Conservation (phyloP, 2,797 vertebrate genomes). For the Spondyliosoma cantharus region DNA sequence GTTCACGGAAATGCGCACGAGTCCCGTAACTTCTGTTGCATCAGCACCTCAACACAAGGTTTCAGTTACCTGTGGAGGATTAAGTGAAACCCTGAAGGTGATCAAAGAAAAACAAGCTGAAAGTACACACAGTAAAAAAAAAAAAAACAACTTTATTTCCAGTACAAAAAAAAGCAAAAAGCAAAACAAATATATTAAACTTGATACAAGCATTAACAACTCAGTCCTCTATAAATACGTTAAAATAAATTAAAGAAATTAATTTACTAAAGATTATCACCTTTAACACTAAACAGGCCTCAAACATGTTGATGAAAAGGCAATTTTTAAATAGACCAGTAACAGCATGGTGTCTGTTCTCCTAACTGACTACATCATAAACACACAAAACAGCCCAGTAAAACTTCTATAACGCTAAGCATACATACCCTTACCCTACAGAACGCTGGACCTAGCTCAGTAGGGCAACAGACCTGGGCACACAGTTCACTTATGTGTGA, state of each 20-base stretch:
- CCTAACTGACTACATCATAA: slow-evolving; percentile 70
- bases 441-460: slow-evolving; percentile 58
- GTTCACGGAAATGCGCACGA: background rate
- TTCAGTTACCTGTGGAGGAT: background rate
- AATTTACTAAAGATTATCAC: slow-evolving; percentile 84
- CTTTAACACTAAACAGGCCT: slow-evolving; percentile 79
- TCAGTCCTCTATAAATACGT: slow-evolving; percentile 88
- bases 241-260: slow-evolving; percentile 89
- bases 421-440: slow-evolving; percentile 62
- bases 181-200: slow-evolving; percentile 87
- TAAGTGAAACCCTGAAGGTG: background rate
- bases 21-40: background rate
- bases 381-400: slow-evolving; percentile 67
- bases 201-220: slow-evolving; percentile 86
- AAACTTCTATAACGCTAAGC: slow-evolving; percentile 71
- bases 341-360: slow-evolving; percentile 56
- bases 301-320: slow-evolving; percentile 74
- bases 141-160: slow-evolving; percentile 82
- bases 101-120: slow-evolving; percentile 10
- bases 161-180: slow-evolving; percentile 82
- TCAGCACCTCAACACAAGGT: background rate
- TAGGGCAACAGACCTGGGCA: slow-evolving; percentile 52
- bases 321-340: slow-evolving; percentile 77
- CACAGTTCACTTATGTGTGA: slow-evolving; percentile 21
- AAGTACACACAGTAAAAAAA: slow-evolving; percentile 37